Evolutionary conservation across 2,797 vertebrate genomes (phyloP), one percentile per base, ranked within the genome.

Genomic region (Gymnocypris eckloni): DNA sequence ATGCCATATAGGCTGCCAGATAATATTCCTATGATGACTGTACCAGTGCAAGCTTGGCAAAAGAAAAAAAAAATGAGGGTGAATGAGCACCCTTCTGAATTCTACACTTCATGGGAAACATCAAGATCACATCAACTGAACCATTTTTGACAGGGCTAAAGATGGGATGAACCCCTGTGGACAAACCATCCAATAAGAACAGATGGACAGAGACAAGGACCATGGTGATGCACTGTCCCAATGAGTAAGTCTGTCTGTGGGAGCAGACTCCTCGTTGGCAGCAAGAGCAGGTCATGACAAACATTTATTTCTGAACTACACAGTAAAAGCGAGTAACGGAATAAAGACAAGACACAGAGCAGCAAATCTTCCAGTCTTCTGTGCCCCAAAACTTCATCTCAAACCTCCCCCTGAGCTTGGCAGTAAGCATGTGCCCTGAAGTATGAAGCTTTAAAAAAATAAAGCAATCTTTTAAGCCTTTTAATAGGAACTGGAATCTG

Each of bases 211-310:
- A 11, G n/a, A 52, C 79, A 69, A 7, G 8, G 8, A 25, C 48
- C 41, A 54, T 39, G 12, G 15, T 84, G 82, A 64, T 45, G 16
- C 12, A 22, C 12, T 73, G 12, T 45, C 25, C 48, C 18, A 9
- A 69, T 9, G 64, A 41, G 4, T 56, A 73, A 59, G 28, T 15
- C 37, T 66, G 64, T 59, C 8, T 37, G n/a, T 86, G 78, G 87
- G 90, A 93, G 90, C 91, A 89, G 88, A 88, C 25, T 13, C 39
- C 33, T 48, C 9, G 0, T 43, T 64, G 56, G 22, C 77, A 59
- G 54, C 6, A 48, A 56, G 48, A 69, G 22, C 22, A 69, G 37
- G 33, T 71, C 52, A 3, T 37, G 73, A 72, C 48, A 33, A 83
- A 67, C 80, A 86, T 78, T 79, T 75, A 56, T 50, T 73, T 67